These are phyloP conservation scores for Amphipoea lucens DNA, from an alignment of 2,888 invertebrate genomes.

Conservation along the genomic window DNA sequence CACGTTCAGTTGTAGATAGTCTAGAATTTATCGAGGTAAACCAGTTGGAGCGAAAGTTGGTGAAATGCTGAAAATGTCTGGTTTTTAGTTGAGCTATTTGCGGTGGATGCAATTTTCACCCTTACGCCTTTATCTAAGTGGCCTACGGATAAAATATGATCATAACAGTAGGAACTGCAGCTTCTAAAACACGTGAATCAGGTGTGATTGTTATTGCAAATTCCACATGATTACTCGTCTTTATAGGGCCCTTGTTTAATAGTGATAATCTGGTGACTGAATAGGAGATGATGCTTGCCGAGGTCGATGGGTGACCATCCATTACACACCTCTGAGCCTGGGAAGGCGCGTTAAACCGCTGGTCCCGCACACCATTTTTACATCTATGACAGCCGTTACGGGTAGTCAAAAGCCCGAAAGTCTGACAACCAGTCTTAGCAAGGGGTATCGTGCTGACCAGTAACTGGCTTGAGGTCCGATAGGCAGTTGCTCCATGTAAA, in stretches of 20 bases:
- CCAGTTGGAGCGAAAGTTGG: slow-evolving; percentile 28
- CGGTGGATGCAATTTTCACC: background rate
- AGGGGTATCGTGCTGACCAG: too few relatives aligned
- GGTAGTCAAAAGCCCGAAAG: too few relatives aligned
- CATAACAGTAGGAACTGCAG: background rate
- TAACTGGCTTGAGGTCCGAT: too few relatives aligned
- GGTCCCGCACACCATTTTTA: too few relatives aligned
- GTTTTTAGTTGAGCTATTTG: background rate
- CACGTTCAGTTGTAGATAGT: slow-evolving; percentile 39
- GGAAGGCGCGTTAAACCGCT: too few relatives aligned
- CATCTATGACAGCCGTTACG: too few relatives aligned
- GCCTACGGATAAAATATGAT: background rate
- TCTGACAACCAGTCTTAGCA: too few relatives aligned
- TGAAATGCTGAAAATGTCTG: slow-evolving; percentile 10
- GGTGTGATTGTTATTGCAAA: background rate
- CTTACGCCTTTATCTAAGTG: too few relatives aligned
- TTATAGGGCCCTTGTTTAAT: background rate
- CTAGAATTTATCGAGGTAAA: slow-evolving; percentile 45
- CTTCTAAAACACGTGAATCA: background rate
- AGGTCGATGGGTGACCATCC: too few relatives aligned
- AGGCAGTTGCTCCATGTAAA: too few relatives aligned
- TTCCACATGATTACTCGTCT: background rate
- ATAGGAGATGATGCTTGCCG: background rate
- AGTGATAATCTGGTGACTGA: background rate
- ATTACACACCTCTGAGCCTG: too few relatives aligned